Base-by-base conservation (phyloP, 2,888 invertebrate genomes). In the Athalia circularis region DNA sequence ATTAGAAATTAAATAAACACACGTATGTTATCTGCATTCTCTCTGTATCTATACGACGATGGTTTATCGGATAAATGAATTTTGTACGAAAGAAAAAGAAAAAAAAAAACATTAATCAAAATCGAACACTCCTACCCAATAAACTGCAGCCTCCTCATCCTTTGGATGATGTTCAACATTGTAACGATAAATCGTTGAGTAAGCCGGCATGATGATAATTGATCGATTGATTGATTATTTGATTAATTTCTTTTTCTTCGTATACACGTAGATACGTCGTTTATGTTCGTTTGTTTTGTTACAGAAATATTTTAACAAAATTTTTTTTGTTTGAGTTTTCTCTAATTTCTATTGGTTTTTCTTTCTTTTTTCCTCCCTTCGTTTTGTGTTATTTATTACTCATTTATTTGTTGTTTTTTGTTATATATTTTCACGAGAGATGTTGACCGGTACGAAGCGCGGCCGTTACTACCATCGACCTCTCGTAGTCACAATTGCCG, bases 101-200 rank as follows among this genome's bases (percentile, higher is more conserved):
- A 7, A n/a, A 64, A 29, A 4, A 45, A 29, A 64, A 3, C 0
- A 45, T 8, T 1, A 7, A 9, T 29, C 9, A 29, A 13, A 3
- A 6, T 52, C 29, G 29, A 43, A 54, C 74, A 78, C 59, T 59
- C 92, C 91, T 92, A 93, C 93, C 93, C 93, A 93, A 87, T 92
- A 93, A 85, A 91, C 90, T 86, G 93, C 93, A 80, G 91, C 91
- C 89, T 93, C 93, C 82, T 93, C 93, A 81, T 93, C 93, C 82
- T 87, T 89, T 15, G 87, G 84, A 4, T 83, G 87, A 59, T 84
- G 85, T 77, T 89, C 87, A 80, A 86, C 79, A 79, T 83, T 85
- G 80, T 87, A 85, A 79, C 85, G 86, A 81, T 89, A 88, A 79
- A 84, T 85, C 72, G 86, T 86, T 47, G 88, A 87, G 83, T 87